Conservation (phyloP, 2,797 vertebrate species). For the Simalia tracyae region DNA sequence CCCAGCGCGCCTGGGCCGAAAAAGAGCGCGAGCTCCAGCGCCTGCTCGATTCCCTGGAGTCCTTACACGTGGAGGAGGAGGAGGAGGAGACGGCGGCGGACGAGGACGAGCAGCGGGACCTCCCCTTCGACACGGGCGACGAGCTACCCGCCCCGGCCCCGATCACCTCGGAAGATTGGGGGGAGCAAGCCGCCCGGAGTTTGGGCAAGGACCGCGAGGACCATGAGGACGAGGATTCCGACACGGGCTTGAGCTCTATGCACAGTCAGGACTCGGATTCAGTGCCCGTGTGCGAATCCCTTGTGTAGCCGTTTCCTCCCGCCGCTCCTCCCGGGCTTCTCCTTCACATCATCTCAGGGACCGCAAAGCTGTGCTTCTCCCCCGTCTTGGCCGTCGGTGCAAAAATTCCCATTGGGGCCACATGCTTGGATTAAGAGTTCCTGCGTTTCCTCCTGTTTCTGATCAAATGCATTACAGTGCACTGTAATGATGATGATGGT, state of each 20-base stretch:
- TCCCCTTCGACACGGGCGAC: background rate
- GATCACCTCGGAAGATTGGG: constrained; percentile 72
- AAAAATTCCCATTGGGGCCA: background rate
- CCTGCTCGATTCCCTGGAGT: constrained; percentile 81
- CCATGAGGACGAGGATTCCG: constrained; percentile 95
- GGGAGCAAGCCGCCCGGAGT: constrained; percentile 74
- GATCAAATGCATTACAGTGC: background rate
- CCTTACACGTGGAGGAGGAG: constrained; percentile 70
- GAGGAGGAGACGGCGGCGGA: constrained; percentile 1
- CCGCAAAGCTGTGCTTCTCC: background rate
- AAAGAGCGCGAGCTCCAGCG: constrained; percentile 85
- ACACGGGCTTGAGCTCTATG: constrained; percentile 97
- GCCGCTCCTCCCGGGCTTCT: no score
- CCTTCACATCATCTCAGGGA: constrained; percentile 63
- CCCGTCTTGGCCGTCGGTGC: background rate
- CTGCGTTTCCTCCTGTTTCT: background rate
- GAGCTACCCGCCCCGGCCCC: background rate
- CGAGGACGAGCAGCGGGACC: background rate
- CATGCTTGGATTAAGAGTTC: background rate
- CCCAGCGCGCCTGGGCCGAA: constrained; percentile 81
- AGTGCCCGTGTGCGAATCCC: constrained; percentile 87
- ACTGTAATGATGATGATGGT: background rate
- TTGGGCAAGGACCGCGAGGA: constrained; percentile 74
- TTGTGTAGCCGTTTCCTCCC: constrained; percentile 76
- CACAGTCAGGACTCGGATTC: constrained; percentile 98